Conservation (phyloP, 2,113 vertebrate species). For the Nerophis ophidion region DNA sequence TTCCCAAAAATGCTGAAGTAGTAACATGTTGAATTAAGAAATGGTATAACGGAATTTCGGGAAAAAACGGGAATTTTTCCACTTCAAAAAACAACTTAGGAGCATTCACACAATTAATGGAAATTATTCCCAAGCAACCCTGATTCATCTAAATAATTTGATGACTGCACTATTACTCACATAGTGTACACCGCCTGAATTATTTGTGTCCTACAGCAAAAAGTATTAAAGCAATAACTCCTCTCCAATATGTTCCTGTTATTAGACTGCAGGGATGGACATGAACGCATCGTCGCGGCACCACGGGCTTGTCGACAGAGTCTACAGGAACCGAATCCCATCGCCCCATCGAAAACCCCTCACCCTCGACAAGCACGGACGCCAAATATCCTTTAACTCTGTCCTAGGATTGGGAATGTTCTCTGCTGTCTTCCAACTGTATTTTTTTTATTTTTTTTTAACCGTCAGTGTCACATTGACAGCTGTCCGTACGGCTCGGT, state of each 20-base stretch:
- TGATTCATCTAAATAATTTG: too few relatives aligned
- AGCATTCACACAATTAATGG: too few relatives aligned
- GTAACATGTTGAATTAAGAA: too few relatives aligned
- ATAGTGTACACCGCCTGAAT: not conserved
- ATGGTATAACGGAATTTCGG: too few relatives aligned
- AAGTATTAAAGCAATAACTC: not conserved
- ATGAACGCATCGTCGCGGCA: constrained; percentile 84
- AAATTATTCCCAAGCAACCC: too few relatives aligned
- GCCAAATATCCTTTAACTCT: constrained; percentile 87
- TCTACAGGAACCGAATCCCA: constrained; percentile 84
- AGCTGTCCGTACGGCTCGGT: constrained; percentile 94
- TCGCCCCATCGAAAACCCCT: constrained; percentile 83
- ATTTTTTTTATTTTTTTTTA: constrained; percentile 60
- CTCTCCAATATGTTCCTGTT: constrained; percentile 40
- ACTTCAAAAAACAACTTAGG: too few relatives aligned
- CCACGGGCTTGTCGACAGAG: constrained; percentile 89
- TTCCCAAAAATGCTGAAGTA: too few relatives aligned
- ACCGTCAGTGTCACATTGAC: constrained; percentile 70
- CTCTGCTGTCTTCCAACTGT: constrained; percentile 6
- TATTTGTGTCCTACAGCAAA: not conserved
- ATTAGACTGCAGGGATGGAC: constrained; percentile 81
- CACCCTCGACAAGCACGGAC: constrained; percentile 86
- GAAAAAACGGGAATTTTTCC: too few relatives aligned
- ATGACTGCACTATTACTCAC: too few relatives aligned
- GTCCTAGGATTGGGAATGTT: not conserved